Percentiles rank a stretch among this genome's conserved stretches.
phyloP scores from a whole-genome alignment of 2,113 vertebrate species.

The Lepus europaeus region DNA sequence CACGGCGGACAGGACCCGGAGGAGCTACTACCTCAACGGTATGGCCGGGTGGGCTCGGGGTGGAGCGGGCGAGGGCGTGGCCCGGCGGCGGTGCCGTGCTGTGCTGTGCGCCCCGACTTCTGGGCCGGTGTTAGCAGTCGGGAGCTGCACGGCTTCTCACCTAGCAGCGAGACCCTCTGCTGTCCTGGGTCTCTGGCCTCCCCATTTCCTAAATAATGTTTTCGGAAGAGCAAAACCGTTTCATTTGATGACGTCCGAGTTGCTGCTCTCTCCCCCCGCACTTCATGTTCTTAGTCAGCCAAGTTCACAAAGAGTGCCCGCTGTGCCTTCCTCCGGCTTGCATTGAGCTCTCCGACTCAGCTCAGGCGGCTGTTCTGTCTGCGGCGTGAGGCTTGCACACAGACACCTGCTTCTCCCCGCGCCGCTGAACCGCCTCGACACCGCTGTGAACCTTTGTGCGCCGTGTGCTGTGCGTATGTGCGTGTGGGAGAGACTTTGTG shows the following conservation, averaged over 20 bases:
- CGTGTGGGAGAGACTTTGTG: too few species aligned
- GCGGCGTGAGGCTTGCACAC: neutral
- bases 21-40: conserved; percentile 76
- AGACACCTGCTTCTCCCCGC: neutral
- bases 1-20: conserved; percentile 72
- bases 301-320: neutral
- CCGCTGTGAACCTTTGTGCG: too few species aligned
- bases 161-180: too few species aligned
- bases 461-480: too few species aligned
- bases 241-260: neutral
- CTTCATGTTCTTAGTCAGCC: neutral
- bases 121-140: too few species aligned
- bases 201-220: neutral
- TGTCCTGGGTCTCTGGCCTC: neutral
- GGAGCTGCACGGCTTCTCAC: too few species aligned
- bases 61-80: neutral
- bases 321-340: neutral
- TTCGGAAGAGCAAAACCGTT: neutral
- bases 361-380: neutral
- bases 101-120: too few species aligned
- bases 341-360: neutral
- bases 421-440: too few species aligned
- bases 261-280: neutral
- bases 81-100: neutral
- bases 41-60: neutral